Percentiles rank a stretch among this genome's conserved stretches.
Evolutionary conservation across 1,140 invertebrate genomes (phyloP).

Genomic region (Hetaerina americana): DNA sequence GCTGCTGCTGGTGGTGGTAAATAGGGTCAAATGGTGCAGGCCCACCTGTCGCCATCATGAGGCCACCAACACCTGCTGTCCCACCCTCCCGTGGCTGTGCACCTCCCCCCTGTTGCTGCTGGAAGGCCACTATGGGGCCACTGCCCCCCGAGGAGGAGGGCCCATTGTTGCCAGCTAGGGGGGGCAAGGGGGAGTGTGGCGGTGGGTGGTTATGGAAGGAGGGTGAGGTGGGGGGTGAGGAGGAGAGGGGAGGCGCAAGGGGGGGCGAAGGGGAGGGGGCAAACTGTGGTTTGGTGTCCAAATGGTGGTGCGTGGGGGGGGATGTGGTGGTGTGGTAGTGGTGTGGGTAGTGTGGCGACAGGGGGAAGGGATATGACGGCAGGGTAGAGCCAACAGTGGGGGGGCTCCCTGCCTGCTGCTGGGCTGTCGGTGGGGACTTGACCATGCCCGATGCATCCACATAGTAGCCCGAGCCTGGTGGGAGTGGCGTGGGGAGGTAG

Average conservation of each 20-base stretch:
- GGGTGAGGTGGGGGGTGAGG: not conserved
- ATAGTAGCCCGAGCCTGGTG: not conserved
- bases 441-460: not conserved
- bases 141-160: not conserved
- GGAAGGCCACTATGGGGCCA: too few species aligned
- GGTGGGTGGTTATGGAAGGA: not conserved
- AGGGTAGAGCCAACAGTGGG: not conserved
- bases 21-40: not conserved
- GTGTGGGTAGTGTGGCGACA: not conserved
- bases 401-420: not conserved
- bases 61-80: not conserved
- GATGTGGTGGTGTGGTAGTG: not conserved
- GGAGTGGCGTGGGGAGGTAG: not conserved
- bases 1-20: too few species aligned
- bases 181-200: not conserved
- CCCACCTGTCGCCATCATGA: not conserved
- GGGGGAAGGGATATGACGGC: not conserved
- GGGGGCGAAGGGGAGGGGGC: not conserved
- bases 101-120: not conserved
- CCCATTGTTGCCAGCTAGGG: not conserved
- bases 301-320: too few species aligned
- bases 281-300: not conserved
- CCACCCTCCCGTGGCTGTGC: not conserved
- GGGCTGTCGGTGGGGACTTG: not conserved
- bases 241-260: not conserved